A percentile compares a stretch with the other conserved stretches of the same genome.
Conservation (phyloP, 2,113 vertebrate species). For the Carassius carassius region DNA sequence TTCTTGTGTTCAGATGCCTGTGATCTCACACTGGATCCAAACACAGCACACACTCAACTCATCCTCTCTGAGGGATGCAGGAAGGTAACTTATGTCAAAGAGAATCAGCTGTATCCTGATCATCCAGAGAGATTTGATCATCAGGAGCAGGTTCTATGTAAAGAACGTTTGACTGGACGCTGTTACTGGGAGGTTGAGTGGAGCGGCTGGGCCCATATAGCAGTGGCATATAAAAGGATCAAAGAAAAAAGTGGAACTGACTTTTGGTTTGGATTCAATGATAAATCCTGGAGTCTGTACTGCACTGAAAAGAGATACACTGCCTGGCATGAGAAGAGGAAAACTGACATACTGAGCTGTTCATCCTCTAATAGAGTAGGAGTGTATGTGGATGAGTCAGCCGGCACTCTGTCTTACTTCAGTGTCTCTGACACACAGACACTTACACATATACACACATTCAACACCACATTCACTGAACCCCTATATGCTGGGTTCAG, state of each 20-base stretch:
- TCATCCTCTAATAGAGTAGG: neutral
- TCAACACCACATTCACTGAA: no score
- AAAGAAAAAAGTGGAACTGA: neutral
- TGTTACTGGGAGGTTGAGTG: neutral
- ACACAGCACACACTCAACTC: neutral
- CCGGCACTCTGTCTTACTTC: neutral
- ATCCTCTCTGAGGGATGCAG: neutral
- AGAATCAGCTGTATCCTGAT: neutral
- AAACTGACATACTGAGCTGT: neutral
- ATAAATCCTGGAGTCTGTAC: neutral
- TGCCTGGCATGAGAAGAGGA: neutral
- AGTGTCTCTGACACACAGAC: neutral
- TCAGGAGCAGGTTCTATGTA: neutral
- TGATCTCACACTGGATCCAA: slow-evolving; percentile 4
- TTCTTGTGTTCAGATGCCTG: neutral
- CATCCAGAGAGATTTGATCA: neutral
- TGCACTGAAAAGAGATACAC: neutral
- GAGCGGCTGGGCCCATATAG: neutral
- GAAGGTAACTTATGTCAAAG: neutral
- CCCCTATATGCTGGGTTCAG: no score
- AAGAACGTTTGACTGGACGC: neutral
- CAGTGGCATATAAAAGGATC: neutral
- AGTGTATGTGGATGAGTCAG: neutral
- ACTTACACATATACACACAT: neutral
- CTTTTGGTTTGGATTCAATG: neutral